Percentiles rank a stretch among this genome's conserved stretches.
Evolutionary conservation across 2,797 vertebrate species (phyloP).

Genomic region (Netta rufina): DNA sequence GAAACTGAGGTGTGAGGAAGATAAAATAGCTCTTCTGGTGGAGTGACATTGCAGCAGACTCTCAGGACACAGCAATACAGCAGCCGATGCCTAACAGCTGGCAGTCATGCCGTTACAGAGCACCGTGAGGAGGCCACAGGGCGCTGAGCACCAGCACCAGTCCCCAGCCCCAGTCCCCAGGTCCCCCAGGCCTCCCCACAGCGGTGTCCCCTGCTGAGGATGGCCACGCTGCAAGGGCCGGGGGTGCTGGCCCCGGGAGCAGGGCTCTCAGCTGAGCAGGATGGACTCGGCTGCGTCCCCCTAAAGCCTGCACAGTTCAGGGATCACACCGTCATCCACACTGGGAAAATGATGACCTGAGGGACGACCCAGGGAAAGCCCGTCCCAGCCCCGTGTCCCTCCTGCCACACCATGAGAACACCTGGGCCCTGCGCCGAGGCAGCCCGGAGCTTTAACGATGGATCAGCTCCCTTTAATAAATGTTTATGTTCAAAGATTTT

Average conservation of each 20-base stretch:
- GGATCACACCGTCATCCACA: fast-evolving
- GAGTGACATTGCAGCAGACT: fast-evolving
- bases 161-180: no score
- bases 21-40: neutral
- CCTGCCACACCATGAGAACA: neutral
- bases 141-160: neutral
- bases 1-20: neutral
- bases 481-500: slow-evolving; percentile 62
- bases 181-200: no score
- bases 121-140: fast-evolving
- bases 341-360: fast-evolving
- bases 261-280: neutral
- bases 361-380: neutral
- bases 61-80: neutral
- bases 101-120: neutral
- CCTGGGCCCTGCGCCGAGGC: neutral
- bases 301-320: neutral
- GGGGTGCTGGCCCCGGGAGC: fast-evolving
- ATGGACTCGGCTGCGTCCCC: fast-evolving
- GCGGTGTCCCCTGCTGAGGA: fast-evolving
- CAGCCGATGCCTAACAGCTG: fast-evolving
- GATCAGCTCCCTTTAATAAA: slow-evolving; percentile 36
- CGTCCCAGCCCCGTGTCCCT: neutral
- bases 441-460: neutral
- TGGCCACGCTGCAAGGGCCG: fast-evolving